phyloP scores from a whole-genome alignment of 1,140 invertebrate genomes.

The Gonioctena quinquepunctata region DNA sequence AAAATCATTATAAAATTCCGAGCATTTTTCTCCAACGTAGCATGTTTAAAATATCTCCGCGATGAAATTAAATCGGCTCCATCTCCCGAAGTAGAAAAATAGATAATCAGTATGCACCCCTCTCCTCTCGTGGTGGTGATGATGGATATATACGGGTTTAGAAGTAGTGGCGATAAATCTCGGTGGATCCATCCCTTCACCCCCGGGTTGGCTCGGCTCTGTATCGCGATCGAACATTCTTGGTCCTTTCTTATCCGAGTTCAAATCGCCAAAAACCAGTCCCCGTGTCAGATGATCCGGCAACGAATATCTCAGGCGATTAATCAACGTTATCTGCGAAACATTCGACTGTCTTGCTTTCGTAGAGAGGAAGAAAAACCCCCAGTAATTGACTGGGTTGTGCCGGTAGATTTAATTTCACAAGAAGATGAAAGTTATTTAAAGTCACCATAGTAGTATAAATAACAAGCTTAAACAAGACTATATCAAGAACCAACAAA shows the following conservation, averaged over 20 bases:
- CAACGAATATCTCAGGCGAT: constrained; percentile 40
- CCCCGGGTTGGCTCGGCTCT: constrained; percentile 14
- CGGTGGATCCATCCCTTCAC: constrained; percentile 21
- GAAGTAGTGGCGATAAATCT: constrained; percentile 32
- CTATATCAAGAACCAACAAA: too few relatives aligned
- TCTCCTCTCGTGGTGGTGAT: constrained; percentile 15
- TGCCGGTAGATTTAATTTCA: too few relatives aligned
- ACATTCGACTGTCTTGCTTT: background rate
- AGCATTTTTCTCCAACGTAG: constrained; percentile 2
- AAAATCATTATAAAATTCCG: constrained; percentile 18
- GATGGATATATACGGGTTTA: constrained; percentile 28
- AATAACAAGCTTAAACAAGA: too few relatives aligned
- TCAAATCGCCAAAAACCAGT: constrained; percentile 47
- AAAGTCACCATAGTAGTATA: too few relatives aligned
- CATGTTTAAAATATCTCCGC: background rate
- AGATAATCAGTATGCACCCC: constrained; percentile 31
- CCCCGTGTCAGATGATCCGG: constrained; percentile 42
- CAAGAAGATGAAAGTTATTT: too few relatives aligned
- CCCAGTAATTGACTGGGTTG: too few relatives aligned
- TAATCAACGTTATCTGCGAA: constrained; percentile 46
- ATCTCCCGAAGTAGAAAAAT: constrained; percentile 19
- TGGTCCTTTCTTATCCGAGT: constrained; percentile 43
- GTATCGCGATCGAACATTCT: constrained; percentile 46
- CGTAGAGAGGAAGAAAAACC: too few relatives aligned
- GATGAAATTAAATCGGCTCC: constrained; percentile 11